Conservation (phyloP, 2,113 vertebrate species). For the Dasyprocta punctata region DNA sequence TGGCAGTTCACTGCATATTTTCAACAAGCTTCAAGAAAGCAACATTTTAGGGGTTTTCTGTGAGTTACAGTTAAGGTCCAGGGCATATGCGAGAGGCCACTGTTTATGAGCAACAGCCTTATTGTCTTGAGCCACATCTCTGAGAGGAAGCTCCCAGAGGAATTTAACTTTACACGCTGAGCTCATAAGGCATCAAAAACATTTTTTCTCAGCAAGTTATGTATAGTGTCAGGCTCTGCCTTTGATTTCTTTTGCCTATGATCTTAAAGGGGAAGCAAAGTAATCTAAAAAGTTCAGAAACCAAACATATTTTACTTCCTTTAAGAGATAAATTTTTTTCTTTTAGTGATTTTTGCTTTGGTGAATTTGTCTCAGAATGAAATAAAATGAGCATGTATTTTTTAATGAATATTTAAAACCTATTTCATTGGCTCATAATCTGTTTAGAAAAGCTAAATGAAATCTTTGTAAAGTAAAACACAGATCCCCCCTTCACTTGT, state of each 20-base stretch:
- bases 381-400: not conserved
- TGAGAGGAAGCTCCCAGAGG: not conserved
- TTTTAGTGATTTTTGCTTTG: not conserved
- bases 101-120: not conserved
- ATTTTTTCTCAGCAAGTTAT: not conserved
- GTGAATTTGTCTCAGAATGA: not conserved
- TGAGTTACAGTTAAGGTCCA: not conserved
- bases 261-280: slow-evolving; percentile 30
- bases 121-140: not conserved
- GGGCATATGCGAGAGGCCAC: not conserved
- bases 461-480: not conserved
- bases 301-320: not conserved
- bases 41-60: not conserved
- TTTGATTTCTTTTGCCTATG: slow-evolving; percentile 29
- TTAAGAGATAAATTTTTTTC: not conserved
- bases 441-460: not conserved
- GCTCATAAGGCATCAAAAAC: not conserved
- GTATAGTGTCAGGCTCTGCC: not conserved
- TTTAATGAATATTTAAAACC: not conserved
- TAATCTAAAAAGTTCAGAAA: slow-evolving; percentile 2
- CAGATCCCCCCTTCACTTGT: not conserved
- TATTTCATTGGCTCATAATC: not conserved
- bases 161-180: not conserved
- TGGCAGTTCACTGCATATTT: slow-evolving; percentile 2
- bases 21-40: not conserved